Evolutionary conservation across 2,797 vertebrate genomes (phyloP).

Genomic region (Amblyopsis hoosieri): DNA sequence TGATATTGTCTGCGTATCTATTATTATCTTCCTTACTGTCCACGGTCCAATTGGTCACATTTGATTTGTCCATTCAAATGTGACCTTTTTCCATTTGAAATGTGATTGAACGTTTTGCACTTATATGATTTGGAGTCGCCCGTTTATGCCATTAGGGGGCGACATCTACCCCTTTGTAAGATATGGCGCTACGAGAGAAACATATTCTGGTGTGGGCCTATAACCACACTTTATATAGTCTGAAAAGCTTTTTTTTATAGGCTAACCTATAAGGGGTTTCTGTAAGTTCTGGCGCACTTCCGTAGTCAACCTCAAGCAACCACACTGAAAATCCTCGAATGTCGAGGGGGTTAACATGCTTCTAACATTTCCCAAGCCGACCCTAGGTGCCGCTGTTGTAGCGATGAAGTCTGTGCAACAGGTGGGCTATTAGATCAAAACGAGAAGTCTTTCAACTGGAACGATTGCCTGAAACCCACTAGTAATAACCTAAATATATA

Average conservation of each 20-base stretch:
- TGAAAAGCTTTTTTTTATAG: too few relatives aligned
- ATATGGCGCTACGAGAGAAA: neutral
- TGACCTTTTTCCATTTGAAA: constrained; percentile 15
- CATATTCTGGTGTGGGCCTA: too few relatives aligned
- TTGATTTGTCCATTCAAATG: constrained; percentile 20
- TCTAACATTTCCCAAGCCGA: neutral
- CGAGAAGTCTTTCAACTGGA: neutral
- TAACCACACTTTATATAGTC: too few relatives aligned
- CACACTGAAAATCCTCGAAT: too few relatives aligned
- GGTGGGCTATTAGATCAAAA: constrained; percentile 5
- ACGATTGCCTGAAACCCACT: neutral
- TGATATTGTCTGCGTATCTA: constrained; percentile 24
- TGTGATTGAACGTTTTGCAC: constrained; percentile 38
- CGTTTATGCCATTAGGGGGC: constrained; percentile 47
- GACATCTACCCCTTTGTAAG: constrained; percentile 20
- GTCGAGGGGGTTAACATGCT: too few relatives aligned
- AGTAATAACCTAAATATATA: too few relatives aligned
- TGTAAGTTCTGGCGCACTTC: too few relatives aligned
- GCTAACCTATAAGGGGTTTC: too few relatives aligned
- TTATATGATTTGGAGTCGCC: constrained; percentile 6
- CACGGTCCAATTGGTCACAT: constrained; percentile 31
- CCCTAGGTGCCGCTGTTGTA: constrained; percentile 51
- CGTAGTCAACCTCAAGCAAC: too few relatives aligned
- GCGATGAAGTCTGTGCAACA: constrained; percentile 34
- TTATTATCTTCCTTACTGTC: constrained; percentile 37